These are phyloP conservation scores for Muraenolepis orangiensis DNA, from an alignment of 2,797 vertebrate genomes.

Conservation along the genomic window DNA sequence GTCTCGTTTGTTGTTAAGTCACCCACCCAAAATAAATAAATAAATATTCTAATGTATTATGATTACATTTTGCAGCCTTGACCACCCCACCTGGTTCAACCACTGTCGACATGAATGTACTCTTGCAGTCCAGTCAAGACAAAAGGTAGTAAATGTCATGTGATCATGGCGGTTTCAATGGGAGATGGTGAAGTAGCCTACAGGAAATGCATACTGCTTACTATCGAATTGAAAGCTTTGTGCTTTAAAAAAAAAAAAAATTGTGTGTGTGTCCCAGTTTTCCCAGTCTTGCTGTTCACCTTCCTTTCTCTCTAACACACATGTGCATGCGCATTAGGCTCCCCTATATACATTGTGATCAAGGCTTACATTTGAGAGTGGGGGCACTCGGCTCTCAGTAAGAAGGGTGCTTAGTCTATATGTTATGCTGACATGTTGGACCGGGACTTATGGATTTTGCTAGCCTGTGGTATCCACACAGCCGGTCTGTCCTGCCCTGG, in stretches of 20 bases:
- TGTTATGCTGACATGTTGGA: constrained; percentile 70
- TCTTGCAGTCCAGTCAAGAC: background rate
- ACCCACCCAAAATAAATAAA: too few relatives aligned
- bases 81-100: background rate
- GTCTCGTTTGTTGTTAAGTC: too few relatives aligned
- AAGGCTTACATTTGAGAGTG: constrained; percentile 54
- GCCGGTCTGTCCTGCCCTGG: constrained; percentile 28
- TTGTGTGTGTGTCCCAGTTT: constrained; percentile 29
- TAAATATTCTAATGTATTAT: too few relatives aligned
- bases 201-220: background rate
- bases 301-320: constrained; percentile 1
- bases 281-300: constrained; percentile 36
- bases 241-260: background rate
- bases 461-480: constrained; percentile 36
- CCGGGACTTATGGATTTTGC: constrained; percentile 65
- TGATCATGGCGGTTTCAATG: background rate
- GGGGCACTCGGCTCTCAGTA: constrained; percentile 54
- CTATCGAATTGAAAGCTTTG: background rate
- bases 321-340: background rate
- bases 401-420: constrained; percentile 65
- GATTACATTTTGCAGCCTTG: background rate
- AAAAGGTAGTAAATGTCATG: background rate
- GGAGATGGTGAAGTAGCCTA: background rate
- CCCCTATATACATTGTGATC: constrained; percentile 46
- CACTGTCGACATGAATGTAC: too few relatives aligned